Conservation (phyloP, 1,140 invertebrate species). For the Episyrphus balteatus region DNA sequence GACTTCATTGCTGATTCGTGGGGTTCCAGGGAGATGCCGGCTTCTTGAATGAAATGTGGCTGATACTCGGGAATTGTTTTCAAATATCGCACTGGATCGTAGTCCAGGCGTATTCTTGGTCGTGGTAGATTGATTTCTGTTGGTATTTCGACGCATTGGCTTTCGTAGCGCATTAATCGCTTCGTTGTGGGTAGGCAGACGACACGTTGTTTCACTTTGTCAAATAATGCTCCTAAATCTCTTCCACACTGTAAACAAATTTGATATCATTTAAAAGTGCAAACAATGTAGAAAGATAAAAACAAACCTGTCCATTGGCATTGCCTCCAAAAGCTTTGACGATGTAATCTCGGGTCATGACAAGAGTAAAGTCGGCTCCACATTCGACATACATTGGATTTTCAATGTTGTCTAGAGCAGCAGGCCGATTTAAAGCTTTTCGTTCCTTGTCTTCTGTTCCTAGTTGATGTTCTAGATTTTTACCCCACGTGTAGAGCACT, state of each 20-base stretch:
- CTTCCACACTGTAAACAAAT: slow-evolving; percentile 19
- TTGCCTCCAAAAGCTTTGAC: slow-evolving; percentile 55
- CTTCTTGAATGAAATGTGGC: slow-evolving; percentile 26
- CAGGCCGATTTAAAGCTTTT: slow-evolving; percentile 36
- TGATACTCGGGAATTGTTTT: slow-evolving; percentile 34
- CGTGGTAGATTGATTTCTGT: slow-evolving; percentile 31
- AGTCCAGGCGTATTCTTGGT: slow-evolving; percentile 27
- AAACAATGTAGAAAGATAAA: neutral
- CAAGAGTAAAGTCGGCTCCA: slow-evolving; percentile 48
- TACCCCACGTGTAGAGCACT: slow-evolving; percentile 52
- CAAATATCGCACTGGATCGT: slow-evolving; percentile 28
- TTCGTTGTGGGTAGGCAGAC: slow-evolving; percentile 32
- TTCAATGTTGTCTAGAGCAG: slow-evolving; percentile 29
- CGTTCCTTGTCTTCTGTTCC: slow-evolving; percentile 44
- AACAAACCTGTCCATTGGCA: slow-evolving; percentile 42
- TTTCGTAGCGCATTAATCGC: slow-evolving; percentile 31
- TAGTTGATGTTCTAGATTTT: slow-evolving; percentile 56
- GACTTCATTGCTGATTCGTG: slow-evolving; percentile 12
- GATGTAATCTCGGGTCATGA: slow-evolving; percentile 42
- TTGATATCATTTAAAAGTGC: neutral
- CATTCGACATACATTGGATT: slow-evolving; percentile 40
- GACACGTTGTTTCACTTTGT: slow-evolving; percentile 27
- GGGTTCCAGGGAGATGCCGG: slow-evolving; percentile 20
- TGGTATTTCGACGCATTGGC: slow-evolving; percentile 29
- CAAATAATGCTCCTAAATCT: slow-evolving; percentile 23